These are phyloP conservation scores for Diorhabda elongata DNA, from an alignment of 1,140 invertebrate genomes.

Conservation along the genomic window DNA sequence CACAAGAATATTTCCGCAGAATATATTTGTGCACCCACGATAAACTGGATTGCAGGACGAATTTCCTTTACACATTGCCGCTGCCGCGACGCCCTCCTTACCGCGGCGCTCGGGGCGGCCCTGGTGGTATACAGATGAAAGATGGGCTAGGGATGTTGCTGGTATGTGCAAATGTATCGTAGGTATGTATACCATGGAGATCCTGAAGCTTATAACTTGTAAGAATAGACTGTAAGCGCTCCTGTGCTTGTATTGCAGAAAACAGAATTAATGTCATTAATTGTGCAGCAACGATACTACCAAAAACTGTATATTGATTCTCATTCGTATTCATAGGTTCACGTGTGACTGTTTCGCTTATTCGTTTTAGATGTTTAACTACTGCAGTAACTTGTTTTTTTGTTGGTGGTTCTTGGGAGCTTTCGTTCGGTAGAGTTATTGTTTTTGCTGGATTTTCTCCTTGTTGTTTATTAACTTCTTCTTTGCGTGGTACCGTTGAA, in stretches of 20 bases:
- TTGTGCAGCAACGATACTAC: slow-evolving; percentile 17
- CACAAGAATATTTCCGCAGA: too few species aligned
- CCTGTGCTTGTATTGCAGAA: slow-evolving; percentile 17
- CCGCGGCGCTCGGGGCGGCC: too few species aligned
- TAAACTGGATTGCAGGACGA: too few species aligned
- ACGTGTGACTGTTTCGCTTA: slow-evolving; percentile 10
- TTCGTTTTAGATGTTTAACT: slow-evolving; percentile 12
- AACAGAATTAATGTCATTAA: slow-evolving; percentile 17
- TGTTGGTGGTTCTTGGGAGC: not conserved
- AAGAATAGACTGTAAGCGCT: slow-evolving; percentile 13
- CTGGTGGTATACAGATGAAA: not conserved
- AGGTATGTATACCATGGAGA: not conserved
- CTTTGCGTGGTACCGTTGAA: not conserved
- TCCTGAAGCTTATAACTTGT: slow-evolving; percentile 17
- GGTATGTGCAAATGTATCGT: not conserved
- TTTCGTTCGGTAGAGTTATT: slow-evolving; percentile 6
- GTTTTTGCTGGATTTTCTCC: not conserved
- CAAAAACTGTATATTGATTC: slow-evolving; percentile 18
- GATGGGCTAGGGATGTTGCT: not conserved
- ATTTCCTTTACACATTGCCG: too few species aligned
- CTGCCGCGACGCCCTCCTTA: too few species aligned
- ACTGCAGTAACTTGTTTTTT: slow-evolving; percentile 17
- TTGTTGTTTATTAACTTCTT: slow-evolving; percentile 7
- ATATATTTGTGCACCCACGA: too few species aligned
- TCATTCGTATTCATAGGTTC: not conserved